phyloP scores from a whole-genome alignment of 1,140 invertebrate genomes.

The Dryas iulia region DNA sequence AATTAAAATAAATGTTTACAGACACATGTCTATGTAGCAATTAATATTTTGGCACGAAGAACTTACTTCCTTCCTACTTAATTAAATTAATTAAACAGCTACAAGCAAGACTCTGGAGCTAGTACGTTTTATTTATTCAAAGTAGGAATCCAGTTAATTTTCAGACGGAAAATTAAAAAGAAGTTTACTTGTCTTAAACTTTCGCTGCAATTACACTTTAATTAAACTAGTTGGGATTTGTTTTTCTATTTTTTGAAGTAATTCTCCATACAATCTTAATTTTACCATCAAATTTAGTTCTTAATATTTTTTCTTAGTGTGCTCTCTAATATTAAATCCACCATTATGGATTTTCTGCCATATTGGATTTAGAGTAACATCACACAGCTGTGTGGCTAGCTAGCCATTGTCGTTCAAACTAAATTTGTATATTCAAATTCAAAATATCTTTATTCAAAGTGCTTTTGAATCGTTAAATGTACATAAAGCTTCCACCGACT shows the following conservation, averaged over 20 bases:
- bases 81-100: not conserved
- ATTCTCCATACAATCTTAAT: not conserved
- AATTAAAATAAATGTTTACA: no score
- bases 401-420: no score
- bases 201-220: constrained; percentile 7
- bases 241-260: not conserved
- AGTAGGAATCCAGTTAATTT: not conserved
- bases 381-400: no score
- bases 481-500: no score
- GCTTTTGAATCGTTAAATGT: no score
- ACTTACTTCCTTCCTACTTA: not conserved
- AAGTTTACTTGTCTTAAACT: constrained; percentile 1
- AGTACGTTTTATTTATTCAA: constrained; percentile 9
- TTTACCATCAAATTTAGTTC: not conserved
- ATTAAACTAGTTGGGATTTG: constrained; percentile 2
- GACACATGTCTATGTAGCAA: no score
- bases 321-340: no score
- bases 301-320: not conserved
- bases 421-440: no score
- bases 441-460: no score
- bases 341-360: no score
- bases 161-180: constrained; percentile 10
- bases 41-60: not conserved
- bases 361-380: no score
- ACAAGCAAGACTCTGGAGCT: not conserved